phyloP scores from a whole-genome alignment of 2,113 vertebrate species.

The Gnathonemus longibarbis region DNA sequence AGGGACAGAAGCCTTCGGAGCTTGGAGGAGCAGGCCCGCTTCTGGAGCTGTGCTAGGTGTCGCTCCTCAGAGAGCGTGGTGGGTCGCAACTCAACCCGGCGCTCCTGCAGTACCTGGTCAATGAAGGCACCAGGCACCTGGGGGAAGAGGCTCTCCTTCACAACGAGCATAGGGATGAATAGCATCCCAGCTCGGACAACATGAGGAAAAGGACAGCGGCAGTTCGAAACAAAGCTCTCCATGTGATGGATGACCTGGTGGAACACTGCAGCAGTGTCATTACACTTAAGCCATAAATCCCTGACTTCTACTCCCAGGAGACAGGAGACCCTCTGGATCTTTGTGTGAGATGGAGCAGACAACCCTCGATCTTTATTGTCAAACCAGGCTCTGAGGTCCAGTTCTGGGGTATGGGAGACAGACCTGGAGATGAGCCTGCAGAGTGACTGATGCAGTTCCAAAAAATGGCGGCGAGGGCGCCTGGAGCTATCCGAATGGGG shows the following conservation, averaged over 20 bases:
- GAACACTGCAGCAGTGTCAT: constrained; percentile 55
- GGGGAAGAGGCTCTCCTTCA: constrained; percentile 86
- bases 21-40: constrained; percentile 75
- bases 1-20: constrained; percentile 84
- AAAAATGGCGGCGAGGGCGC: constrained; percentile 58
- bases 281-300: constrained; percentile 69
- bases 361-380: constrained; percentile 38
- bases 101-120: constrained; percentile 85
- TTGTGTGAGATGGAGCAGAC: constrained; percentile 28
- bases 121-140: constrained; percentile 65
- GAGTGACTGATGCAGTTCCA: constrained; percentile 68
- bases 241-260: constrained; percentile 63
- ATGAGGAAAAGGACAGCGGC: constrained; percentile 79
- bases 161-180: constrained; percentile 88
- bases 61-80: constrained; percentile 89
- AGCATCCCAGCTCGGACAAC: constrained; percentile 77
- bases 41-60: constrained; percentile 71
- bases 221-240: constrained; percentile 57
- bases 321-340: constrained; percentile 52
- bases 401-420: constrained; percentile 50
- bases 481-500: neutral
- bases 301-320: constrained; percentile 49
- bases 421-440: constrained; percentile 60
- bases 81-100: constrained; percentile 83
- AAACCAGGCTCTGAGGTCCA: constrained; percentile 47